Evolutionary conservation across 2,888 invertebrate species (phyloP).

Genomic region (Megalurothrips usitatus): DNA sequence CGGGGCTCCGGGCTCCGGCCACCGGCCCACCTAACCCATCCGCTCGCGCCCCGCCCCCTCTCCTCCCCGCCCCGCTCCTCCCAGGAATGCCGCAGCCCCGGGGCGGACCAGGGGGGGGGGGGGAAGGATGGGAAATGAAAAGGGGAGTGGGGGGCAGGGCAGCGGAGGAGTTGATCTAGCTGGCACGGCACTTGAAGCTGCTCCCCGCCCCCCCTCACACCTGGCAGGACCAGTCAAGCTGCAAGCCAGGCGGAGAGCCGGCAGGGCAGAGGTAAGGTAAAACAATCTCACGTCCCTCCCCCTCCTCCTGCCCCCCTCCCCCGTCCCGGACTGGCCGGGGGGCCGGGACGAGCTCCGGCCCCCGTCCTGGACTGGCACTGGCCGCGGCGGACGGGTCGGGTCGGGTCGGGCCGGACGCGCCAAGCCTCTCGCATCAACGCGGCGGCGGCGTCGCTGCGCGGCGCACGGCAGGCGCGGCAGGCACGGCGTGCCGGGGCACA

Average conservation of each 20-base stretch:
- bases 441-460: not conserved
- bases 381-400: not conserved
- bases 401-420: not conserved
- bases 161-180: not conserved
- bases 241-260: not conserved
- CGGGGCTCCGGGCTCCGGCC: not conserved
- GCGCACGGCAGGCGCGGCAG: not conserved
- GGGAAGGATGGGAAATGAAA: not conserved
- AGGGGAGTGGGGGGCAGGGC: not conserved
- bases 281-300: slow-evolving; percentile 12
- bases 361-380: not conserved
- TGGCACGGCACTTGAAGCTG: not conserved
- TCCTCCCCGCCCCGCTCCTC: too few relatives aligned
- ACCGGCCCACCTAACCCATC: not conserved
- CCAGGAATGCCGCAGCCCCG: not conserved
- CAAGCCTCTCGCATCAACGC: not conserved
- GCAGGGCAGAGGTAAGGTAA: not conserved
- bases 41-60: too few relatives aligned
- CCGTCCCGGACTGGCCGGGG: not conserved
- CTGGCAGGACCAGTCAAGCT: not conserved
- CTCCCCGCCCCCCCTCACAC: not conserved
- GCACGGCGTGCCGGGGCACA: not conserved
- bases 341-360: not conserved
- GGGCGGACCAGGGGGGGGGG: not conserved
- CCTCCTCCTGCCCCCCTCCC: not conserved